These are phyloP conservation scores for Oreonectes daqikongensis DNA, from an alignment of 2,797 vertebrate species.

Conservation along the genomic window DNA sequence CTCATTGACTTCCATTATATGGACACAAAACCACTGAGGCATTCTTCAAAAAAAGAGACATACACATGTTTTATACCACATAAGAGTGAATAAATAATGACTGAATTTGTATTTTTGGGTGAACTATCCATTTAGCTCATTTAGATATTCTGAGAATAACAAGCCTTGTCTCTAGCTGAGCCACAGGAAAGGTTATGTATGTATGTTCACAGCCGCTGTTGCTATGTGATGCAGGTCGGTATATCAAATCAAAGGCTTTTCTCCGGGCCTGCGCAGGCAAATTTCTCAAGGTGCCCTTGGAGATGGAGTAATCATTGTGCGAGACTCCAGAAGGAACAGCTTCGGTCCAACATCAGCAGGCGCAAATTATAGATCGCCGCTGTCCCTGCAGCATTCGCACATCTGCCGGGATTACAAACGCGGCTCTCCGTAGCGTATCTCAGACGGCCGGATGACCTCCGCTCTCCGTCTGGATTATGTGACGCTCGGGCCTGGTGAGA, in stretches of 20 bases:
- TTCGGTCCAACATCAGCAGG: conserved; percentile 30
- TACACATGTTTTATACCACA: too few species aligned
- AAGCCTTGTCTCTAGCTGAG: not conserved
- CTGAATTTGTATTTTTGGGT: too few species aligned
- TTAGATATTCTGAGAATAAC: not conserved
- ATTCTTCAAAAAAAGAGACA: too few species aligned
- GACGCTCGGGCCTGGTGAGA: conserved; percentile 29
- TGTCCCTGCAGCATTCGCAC: conserved; percentile 38
- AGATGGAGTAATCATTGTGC: conserved; percentile 42
- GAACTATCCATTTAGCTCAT: not conserved
- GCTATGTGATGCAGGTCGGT: conserved; percentile 17
- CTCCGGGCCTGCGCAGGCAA: conserved; percentile 28
- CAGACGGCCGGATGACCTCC: conserved; percentile 37
- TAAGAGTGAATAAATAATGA: too few species aligned
- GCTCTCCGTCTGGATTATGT: conserved; percentile 44
- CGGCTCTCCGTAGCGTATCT: conserved; percentile 10
- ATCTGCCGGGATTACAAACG: conserved; percentile 43
- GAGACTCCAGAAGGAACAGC: conserved; percentile 41
- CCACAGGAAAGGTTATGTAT: conserved; percentile 25
- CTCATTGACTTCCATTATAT: too few species aligned
- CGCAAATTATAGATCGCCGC: conserved; percentile 35
- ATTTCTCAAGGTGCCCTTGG: conserved; percentile 54
- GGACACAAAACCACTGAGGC: too few species aligned
- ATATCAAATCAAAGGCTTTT: conserved; percentile 33
- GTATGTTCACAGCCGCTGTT: conserved; percentile 22